Base-by-base conservation (phyloP, 1,140 invertebrate genomes). In the Heliconius congener region DNA sequence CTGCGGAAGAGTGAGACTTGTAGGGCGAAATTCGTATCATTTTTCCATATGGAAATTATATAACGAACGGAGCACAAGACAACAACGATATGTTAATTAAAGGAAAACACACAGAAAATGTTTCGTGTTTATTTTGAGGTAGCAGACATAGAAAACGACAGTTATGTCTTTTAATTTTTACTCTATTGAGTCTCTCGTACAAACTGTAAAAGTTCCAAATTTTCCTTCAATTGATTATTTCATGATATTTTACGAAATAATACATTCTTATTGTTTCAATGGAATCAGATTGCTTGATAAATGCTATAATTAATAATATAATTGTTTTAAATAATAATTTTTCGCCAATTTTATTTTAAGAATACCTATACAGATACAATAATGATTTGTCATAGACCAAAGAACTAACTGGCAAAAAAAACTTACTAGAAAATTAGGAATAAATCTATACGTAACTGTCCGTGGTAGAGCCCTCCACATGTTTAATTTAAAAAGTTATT, bases 1-100 rank as follows among this genome's bases (percentile, higher is more conserved):
- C 76, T 76, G 34, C 75, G 46, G 76, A 81, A 83, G 80, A 82
- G 82, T 82, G 79, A 81, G 78, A 81, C 81, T 85, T 86, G 76
- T 83, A 86, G 85, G 83, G 83, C 80, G 86, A 88, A 85, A 88
- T 85, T 89, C 84, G 89, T 88, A 91, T 93, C 88, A 92, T 94
- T 94, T 94, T 94, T 94, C 91, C 92, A 93, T 94, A 94, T 93
- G 93, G 93, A 91, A 93, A 93, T 94, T 89, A 88, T 88, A 88
- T 91, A 90, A 88, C 88, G 86, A 91, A 87, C 89, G 85, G 84
- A 89, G 89, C 82, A 88, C 85, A 94, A 94, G 93, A 94, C 91
- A 93, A 93, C 93, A 93, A 83, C 87, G 87, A 90, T 91, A 94
- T 94, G 93, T 87, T 94, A 94, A 94, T 94, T 94, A 93, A 94